Percentiles rank a stretch among this genome's conserved stretches.
Conservation (phyloP, 2,797 vertebrate species). For the Apodemus agrarius region DNA sequence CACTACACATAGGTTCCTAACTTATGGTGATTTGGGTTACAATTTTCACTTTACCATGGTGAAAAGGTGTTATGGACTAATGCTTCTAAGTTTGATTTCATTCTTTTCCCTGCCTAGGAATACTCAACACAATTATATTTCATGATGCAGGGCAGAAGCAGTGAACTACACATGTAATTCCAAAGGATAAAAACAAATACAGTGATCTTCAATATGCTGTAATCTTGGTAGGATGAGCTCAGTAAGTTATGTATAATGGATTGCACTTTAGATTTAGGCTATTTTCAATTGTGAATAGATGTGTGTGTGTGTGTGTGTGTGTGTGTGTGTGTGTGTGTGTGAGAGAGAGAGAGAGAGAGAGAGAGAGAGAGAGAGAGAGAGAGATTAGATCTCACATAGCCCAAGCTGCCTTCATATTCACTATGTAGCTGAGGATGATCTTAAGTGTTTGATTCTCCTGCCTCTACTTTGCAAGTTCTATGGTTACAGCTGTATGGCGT, state of each 20-base stretch:
- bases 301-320: not conserved
- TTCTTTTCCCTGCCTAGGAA: not conserved
- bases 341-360: not conserved
- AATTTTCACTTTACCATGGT: not conserved
- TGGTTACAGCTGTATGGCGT: not conserved
- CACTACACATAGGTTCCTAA: not conserved
- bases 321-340: not conserved
- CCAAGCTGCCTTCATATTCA: not conserved
- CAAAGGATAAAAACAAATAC: not conserved
- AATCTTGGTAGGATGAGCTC: not conserved
- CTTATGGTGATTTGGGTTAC: not conserved
- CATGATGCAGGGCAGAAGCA: not conserved
- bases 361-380: not conserved
- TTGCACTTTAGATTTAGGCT: not conserved
- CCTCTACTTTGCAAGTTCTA: not conserved
- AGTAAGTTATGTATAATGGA: not conserved
- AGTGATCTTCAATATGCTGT: not conserved
- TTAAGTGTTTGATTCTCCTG: not conserved
- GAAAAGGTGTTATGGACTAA: not conserved
- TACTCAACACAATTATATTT: not conserved
- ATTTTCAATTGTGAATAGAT: not conserved
- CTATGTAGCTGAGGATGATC: not conserved
- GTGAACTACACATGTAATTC: not conserved
- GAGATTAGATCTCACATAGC: not conserved
- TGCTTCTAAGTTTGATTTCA: not conserved